Base-by-base conservation (phyloP, 1,140 invertebrate species). In the Gryon sp. region DNA sequence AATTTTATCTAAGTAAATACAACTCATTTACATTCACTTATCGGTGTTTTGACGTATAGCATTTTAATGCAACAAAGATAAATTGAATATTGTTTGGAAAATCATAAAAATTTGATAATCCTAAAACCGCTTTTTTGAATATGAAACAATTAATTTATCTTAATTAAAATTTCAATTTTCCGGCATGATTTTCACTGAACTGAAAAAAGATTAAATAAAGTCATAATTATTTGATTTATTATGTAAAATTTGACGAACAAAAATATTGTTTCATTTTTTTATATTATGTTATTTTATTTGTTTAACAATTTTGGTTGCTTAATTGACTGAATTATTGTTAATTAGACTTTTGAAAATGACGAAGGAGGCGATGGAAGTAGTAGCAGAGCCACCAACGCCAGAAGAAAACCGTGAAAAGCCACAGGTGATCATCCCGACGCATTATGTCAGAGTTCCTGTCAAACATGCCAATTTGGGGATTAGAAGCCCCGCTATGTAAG, bases 391-490 rank as follows among this genome's bases (percentile, higher is more conserved):
- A n/a, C n/a, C n/a, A 16, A 78, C 63, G 9, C 7, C 28, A 18
- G 84, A 86, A 18, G 84, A 87, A 3, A 59, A 32, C 36, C 57
- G 76, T 6, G 84, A 86, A 18, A 83, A 81, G 15, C 1, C 45
- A 55, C 66, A 53, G 0, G 48, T 59, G 43, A 57, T 16, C 16
- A 24, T 86, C 28, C 60, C 38, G 0, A 57, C 60, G 22, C 48
- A 52, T 36, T 72, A 87, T 36, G 83, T 89, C 3, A 52, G 88
- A 30, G 88, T 89, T 34, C 87, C 87, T 43, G 88, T 89, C 9
- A 89, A 89, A 77, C 88, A 89, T 79, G 75, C 87, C 9, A 89
- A 89, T 80, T 80, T 89, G 7, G 88, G 88, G 3, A 89, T 89
- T 63, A 76, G 88, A 55, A 89, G 88, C 82, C 87, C 86, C 55